Conservation (phyloP, 2,797 vertebrate species). For the Lagocephalus sceleratus region DNA sequence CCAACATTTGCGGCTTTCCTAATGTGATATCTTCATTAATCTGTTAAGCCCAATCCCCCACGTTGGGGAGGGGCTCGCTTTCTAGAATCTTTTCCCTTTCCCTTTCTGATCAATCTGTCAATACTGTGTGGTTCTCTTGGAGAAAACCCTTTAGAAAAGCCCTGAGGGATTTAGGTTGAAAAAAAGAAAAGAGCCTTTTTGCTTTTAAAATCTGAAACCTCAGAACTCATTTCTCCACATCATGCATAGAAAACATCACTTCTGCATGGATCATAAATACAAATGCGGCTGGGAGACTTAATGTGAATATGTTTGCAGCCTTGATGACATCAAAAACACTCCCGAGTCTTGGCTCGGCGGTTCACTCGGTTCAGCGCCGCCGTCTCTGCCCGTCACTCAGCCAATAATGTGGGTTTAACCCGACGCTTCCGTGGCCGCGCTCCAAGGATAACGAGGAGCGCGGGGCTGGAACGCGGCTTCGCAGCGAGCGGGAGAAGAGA, state of each 20-base stretch:
- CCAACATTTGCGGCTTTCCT: too few relatives aligned
- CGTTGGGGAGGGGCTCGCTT: too few relatives aligned
- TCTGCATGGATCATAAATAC: not conserved
- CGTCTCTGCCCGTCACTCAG: slow-evolving; percentile 49
- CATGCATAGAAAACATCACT: slow-evolving; percentile 1
- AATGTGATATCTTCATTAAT: too few relatives aligned
- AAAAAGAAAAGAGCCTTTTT: not conserved
- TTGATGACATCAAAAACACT: slow-evolving; percentile 10
- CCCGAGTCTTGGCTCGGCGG: slow-evolving; percentile 4
- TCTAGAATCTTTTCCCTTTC: too few relatives aligned
- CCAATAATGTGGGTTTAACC: slow-evolving; percentile 49
- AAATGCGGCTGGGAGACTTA: not conserved
- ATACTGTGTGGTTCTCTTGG: too few relatives aligned
- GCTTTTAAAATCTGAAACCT: slow-evolving; percentile 1
- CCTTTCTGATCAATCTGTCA: too few relatives aligned
- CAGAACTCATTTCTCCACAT: not conserved
- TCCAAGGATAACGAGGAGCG: slow-evolving; percentile 72
- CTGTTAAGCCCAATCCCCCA: too few relatives aligned
- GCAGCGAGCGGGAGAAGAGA: slow-evolving; percentile 32
- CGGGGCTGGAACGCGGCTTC: slow-evolving; percentile 49
- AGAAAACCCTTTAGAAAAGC: too few relatives aligned
- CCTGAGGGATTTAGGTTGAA: too few relatives aligned
- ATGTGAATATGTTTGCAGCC: slow-evolving; percentile 1
- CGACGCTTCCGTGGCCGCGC: slow-evolving; percentile 48
- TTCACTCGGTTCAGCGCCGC: slow-evolving; percentile 48